Conservation (phyloP, 1,140 invertebrate genomes). For the Cylas formicarius region DNA sequence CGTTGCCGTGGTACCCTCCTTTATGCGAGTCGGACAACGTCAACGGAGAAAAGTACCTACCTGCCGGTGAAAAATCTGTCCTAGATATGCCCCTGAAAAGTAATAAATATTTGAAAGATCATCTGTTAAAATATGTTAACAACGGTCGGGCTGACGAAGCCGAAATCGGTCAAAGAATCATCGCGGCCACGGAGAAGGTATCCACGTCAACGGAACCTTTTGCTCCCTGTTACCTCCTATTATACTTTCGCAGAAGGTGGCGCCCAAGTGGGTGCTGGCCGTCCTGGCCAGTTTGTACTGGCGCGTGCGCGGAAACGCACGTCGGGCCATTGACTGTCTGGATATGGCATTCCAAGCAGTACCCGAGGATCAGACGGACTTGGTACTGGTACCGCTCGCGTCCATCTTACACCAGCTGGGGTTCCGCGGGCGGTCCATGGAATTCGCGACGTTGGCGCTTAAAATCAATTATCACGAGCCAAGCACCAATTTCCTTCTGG, state of each 20-base stretch:
- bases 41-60: conserved; percentile 42
- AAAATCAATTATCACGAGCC: conserved; percentile 58
- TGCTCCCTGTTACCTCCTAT: neutral
- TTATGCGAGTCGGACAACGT: conserved; percentile 48
- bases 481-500: conserved; percentile 61
- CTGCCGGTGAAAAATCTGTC: conserved; percentile 26
- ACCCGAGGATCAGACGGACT: conserved; percentile 47
- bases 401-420: conserved; percentile 58
- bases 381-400: conserved; percentile 55
- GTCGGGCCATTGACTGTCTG: conserved; percentile 58
- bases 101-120: conserved; percentile 34
- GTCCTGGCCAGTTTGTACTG: conserved; percentile 62
- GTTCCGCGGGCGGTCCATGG: conserved; percentile 52
- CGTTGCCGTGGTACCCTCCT: conserved; percentile 69
- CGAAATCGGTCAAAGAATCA: conserved; percentile 69
- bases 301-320: conserved; percentile 54
- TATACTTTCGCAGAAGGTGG: conserved; percentile 49
- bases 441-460: conserved; percentile 50
- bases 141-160: conserved; percentile 50
- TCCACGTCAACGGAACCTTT: conserved; percentile 11
- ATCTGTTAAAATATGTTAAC: conserved; percentile 52
- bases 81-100: conserved; percentile 33
- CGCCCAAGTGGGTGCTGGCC: conserved; percentile 57
- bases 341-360: conserved; percentile 49
- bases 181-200: conserved; percentile 61